Percentiles rank a stretch among this genome's conserved stretches.
Evolutionary conservation across 2,888 invertebrate genomes (phyloP).

Genomic region (Synanthedon andrenaeformis): DNA sequence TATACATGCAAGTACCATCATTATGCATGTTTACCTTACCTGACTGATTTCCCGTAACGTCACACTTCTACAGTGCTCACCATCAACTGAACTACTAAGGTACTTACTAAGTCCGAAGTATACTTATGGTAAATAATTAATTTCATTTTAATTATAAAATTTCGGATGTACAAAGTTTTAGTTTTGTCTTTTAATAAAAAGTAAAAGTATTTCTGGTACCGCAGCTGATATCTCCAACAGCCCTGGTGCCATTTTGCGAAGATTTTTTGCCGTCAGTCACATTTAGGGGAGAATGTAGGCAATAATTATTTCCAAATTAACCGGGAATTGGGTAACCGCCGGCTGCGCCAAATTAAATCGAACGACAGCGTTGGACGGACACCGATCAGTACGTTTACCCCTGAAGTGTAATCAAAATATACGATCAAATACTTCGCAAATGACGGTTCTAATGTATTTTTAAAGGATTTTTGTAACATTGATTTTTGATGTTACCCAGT

Average conservation of each 20-base stretch:
- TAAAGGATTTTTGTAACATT: conserved; percentile 1
- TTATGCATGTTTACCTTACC: too few relatives aligned
- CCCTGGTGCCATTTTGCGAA: conserved; percentile 8
- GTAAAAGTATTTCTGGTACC: too few relatives aligned
- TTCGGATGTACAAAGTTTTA: too few relatives aligned
- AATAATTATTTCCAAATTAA: conserved; percentile 66
- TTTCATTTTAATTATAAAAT: too few relatives aligned
- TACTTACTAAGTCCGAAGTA: too few relatives aligned
- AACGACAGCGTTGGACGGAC: conserved; percentile 43
- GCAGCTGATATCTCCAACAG: too few relatives aligned
- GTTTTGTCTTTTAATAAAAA: too few relatives aligned
- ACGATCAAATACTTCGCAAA: conserved; percentile 59
- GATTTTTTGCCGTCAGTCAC: background rate
- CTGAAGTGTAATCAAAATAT: conserved; percentile 50
- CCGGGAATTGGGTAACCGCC: conserved; percentile 39
- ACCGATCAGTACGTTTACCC: conserved; percentile 41
- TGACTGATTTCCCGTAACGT: too few relatives aligned
- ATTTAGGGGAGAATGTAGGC: conserved; percentile 30
- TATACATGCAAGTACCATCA: too few relatives aligned
- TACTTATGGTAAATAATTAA: too few relatives aligned
- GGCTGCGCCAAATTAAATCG: conserved; percentile 62
- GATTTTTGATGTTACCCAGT: background rate
- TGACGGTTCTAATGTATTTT: conserved; percentile 23
- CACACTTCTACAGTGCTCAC: too few relatives aligned
- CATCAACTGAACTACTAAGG: too few relatives aligned